Evolutionary conservation across 2,888 invertebrate species (phyloP), one percentile per base, ranked within the genome.

Genomic region (Nudaria mundana): DNA sequence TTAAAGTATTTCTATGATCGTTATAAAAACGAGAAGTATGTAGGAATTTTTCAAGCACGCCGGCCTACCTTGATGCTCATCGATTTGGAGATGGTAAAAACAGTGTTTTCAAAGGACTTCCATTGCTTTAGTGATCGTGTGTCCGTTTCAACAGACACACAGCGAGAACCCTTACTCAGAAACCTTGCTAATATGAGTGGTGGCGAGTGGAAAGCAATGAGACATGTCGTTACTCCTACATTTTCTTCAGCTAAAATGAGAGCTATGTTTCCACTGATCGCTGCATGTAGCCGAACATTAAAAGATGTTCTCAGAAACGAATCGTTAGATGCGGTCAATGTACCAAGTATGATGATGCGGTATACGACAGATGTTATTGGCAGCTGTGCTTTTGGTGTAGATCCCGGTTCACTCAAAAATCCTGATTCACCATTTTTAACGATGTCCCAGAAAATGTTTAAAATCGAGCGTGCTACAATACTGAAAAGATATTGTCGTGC

Each of bases 191-290:
- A 87, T 44, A 85, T 88, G 85, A 80, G 83, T 25, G 87, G 88
- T n/a, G 47, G 73, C 3, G 87, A 87, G 48, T 89, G 89, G 89
- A 85, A 76, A 54, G 71, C 77, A 15, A 86, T 89, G 84, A 65
- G 88, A 34, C 81, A 83, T 18, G 83, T 86, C 39, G 78, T 89
- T 8, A 80, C 84, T 4, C 87, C 88, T 7, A 79, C 85, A n/a
- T 89, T 89, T 52, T 86, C 89, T 3, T 81, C 87, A 7, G 87
- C 81, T 15, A 89, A 89, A 56, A 87, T 88, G 84, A 89, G 86
- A 51, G 87, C 80, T 3, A 89, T 89, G 89, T 89, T 89, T 52
- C 85, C 86, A 12, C 63, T 89, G 28, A 63, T 89, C 30, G 72
- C 71, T 2, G 83, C 85, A 5, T 88, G 88, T 58, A 79, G 86